These are phyloP conservation scores for Origma solitaria DNA, from an alignment of 2,113 vertebrate species.

Conservation along the genomic window DNA sequence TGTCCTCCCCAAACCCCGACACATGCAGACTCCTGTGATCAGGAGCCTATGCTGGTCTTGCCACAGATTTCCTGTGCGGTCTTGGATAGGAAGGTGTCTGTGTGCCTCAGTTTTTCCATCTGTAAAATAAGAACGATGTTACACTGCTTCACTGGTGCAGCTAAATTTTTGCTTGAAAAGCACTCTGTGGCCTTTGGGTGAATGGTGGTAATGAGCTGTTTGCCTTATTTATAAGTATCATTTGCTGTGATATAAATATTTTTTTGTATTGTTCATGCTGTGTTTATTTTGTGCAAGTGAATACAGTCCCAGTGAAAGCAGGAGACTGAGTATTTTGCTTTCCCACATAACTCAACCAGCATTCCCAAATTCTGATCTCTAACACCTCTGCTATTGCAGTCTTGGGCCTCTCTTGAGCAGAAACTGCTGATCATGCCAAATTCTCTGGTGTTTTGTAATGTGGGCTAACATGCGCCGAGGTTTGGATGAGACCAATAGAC, in stretches of 20 bases:
- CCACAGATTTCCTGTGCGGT: constrained; percentile 48
- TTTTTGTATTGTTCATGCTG: background rate
- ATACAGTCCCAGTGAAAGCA: background rate
- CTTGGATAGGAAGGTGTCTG: constrained; percentile 44
- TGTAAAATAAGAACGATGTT: constrained; percentile 32
- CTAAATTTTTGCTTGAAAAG: constrained; percentile 43
- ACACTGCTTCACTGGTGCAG: background rate
- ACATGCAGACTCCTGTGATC: background rate
- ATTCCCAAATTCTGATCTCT: constrained; percentile 47
- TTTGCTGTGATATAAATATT: constrained; percentile 22
- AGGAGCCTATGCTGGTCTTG: constrained; percentile 1
- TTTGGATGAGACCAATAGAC: constrained; percentile 43
- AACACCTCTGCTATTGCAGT: constrained; percentile 66
- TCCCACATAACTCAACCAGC: constrained; percentile 23
- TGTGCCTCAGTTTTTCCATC: constrained; percentile 51
- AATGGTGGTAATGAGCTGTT: constrained; percentile 49
- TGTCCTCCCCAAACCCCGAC: background rate
- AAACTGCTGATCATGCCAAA: constrained; percentile 64
- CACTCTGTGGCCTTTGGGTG: constrained; percentile 38
- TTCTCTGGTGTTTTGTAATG: constrained; percentile 63
- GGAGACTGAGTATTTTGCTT: constrained; percentile 7
- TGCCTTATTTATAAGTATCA: constrained; percentile 38
- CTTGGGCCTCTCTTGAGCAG: constrained; percentile 54
- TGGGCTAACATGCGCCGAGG: constrained; percentile 28
- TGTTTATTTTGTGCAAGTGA: constrained; percentile 44